Evolutionary conservation across 2,113 vertebrate species (phyloP).

Genomic region (Addax nasomaculatus): DNA sequence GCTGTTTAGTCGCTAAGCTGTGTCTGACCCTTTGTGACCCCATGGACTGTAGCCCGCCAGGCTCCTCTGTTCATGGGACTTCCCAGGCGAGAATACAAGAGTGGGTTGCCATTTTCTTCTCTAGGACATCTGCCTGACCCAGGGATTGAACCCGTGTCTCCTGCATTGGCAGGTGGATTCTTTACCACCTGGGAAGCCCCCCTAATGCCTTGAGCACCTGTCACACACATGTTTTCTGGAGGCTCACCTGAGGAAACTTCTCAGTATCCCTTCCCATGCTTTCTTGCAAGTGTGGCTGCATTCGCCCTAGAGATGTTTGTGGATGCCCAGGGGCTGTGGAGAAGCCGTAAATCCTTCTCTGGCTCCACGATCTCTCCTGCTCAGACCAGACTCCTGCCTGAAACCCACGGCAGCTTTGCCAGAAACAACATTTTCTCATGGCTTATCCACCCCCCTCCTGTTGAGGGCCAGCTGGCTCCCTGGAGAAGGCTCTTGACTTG

Average conservation of each 20-base stretch:
- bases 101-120: not conserved
- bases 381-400: not conserved
- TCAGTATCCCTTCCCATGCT: not conserved
- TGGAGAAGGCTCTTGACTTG: not conserved
- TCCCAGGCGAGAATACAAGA: not conserved
- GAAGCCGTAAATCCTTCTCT: too few species aligned
- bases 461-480: not conserved
- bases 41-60: not conserved
- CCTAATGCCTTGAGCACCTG: not conserved
- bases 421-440: not conserved
- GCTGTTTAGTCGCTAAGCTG: not conserved
- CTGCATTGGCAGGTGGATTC: not conserved
- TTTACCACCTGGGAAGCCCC: not conserved
- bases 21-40: not conserved
- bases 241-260: too few species aligned
- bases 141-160: not conserved
- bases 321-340: not conserved
- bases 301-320: not conserved
- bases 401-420: accelerated
- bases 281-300: not conserved
- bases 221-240: not conserved
- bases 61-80: not conserved
- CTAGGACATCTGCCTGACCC: not conserved
- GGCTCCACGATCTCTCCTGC: not conserved
- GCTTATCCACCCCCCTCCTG: not conserved